These are phyloP conservation scores for Eumacrocentrus americanus DNA, from an alignment of 2,888 invertebrate genomes.

Conservation along the genomic window DNA sequence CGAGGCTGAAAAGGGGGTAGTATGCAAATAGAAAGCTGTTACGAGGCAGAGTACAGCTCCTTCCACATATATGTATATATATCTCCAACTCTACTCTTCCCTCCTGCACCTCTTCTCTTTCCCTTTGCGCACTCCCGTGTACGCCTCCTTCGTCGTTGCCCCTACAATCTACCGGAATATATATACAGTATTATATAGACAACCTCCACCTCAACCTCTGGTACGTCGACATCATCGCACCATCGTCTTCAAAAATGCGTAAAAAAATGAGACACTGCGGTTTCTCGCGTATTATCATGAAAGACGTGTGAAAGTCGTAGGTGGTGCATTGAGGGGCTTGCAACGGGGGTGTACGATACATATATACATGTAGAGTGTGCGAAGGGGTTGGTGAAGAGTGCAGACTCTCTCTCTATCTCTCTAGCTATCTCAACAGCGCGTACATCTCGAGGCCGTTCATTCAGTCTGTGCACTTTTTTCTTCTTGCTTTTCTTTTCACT, in stretches of 20 bases:
- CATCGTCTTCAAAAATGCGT: conserved; percentile 25
- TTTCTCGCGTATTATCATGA: conserved; percentile 27
- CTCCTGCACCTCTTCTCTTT: conserved; percentile 25
- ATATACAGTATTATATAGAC: neutral
- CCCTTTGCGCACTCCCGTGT: conserved; percentile 25
- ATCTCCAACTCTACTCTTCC: conserved; percentile 26
- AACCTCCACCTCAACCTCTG: neutral
- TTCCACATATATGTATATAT: neutral
- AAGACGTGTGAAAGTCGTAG: conserved; percentile 38
- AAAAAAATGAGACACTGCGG: neutral
- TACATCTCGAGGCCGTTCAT: conserved; percentile 32
- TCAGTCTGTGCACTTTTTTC: conserved; percentile 22
- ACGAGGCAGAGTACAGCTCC: conserved; percentile 40
- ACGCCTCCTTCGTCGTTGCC: conserved; percentile 34
- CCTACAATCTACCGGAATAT: conserved; percentile 1
- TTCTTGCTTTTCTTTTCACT: conserved; percentile 5
- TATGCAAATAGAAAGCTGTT: conserved; percentile 61
- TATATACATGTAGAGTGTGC: neutral
- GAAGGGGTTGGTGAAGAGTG: conserved; percentile 30
- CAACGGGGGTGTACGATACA: too few relatives aligned
- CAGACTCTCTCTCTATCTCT: conserved; percentile 34
- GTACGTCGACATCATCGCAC: conserved; percentile 16
- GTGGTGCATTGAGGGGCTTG: conserved; percentile 13
- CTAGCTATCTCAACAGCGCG: too few relatives aligned
- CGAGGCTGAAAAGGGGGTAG: conserved; percentile 53